A percentile compares a stretch with the other conserved stretches of the same genome.
Conservation (phyloP, 2,888 invertebrate genomes). For the Sarcophaga carnaria region DNA sequence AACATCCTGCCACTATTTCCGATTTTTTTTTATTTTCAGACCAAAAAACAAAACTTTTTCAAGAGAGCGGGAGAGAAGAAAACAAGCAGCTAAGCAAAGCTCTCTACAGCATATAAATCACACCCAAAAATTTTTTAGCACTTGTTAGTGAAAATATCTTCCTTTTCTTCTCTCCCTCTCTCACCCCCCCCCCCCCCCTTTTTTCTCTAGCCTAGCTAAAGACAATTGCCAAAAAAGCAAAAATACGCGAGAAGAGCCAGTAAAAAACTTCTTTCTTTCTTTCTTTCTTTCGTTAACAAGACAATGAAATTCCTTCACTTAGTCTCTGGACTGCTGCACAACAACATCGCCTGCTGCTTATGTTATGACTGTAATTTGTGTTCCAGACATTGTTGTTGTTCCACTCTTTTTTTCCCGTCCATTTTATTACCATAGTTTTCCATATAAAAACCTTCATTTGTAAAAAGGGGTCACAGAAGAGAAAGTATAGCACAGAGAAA, state of each 20-base stretch:
- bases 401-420: slow-evolving; percentile 9
- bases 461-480: too few relatives aligned
- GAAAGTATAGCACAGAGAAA: too few relatives aligned
- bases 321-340: slow-evolving; percentile 16
- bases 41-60: slow-evolving; percentile 13
- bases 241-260: slow-evolving; percentile 38
- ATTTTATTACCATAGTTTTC: slow-evolving; percentile 47
- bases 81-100: slow-evolving; percentile 1
- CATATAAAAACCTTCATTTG: background rate
- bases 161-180: background rate
- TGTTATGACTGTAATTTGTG: slow-evolving; percentile 24
- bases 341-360: background rate
- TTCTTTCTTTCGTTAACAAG: slow-evolving; percentile 32
- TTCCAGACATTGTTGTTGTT: slow-evolving; percentile 1
- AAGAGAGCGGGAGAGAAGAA: background rate
- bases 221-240: slow-evolving; percentile 12
- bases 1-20: slow-evolving; percentile 59
- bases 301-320: slow-evolving; percentile 52
- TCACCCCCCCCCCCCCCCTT: too few relatives aligned
- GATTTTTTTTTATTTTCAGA: slow-evolving; percentile 10
- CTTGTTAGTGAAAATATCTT: slow-evolving; percentile 59
- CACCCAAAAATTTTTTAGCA: slow-evolving; percentile 62
- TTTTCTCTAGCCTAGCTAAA: background rate
- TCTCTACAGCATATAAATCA: slow-evolving; percentile 64
- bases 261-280: slow-evolving; percentile 38